phyloP scores from a whole-genome alignment of 2,113 vertebrate genomes.

The Mastomys natalensis region DNA sequence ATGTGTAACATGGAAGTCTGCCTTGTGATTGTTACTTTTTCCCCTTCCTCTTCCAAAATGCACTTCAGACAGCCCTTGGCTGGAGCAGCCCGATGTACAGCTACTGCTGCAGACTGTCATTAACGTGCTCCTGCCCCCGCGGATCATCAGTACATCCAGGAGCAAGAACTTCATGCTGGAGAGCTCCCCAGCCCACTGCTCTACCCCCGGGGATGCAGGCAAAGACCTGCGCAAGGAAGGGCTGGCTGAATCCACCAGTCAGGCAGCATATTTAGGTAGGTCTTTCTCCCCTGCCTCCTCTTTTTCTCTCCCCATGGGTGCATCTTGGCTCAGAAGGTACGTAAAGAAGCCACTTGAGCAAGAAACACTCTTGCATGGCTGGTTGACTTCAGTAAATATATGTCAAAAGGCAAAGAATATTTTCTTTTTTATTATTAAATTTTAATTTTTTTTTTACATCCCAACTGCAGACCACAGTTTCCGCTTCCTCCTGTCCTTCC shows the following conservation, averaged over 20 bases:
- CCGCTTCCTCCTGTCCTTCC: background rate
- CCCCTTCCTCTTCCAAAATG: conserved; percentile 60
- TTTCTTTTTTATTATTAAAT: background rate
- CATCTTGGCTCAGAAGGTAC: conserved; percentile 10
- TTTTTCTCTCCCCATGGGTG: background rate
- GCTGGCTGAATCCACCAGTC: conserved; percentile 97
- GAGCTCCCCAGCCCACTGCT: conserved; percentile 97
- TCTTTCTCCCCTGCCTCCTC: background rate
- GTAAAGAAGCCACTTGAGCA: conserved; percentile 87
- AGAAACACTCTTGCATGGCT: conserved; percentile 12
- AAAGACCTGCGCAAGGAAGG: conserved; percentile 97
- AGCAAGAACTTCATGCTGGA: conserved; percentile 99
- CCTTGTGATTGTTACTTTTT: conserved; percentile 77
- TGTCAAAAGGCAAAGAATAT: background rate
- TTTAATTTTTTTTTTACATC: background rate
- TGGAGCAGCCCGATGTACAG: conserved; percentile 97
- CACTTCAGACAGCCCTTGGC: conserved; percentile 94
- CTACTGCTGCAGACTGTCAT: conserved; percentile 97
- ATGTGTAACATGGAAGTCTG: conserved; percentile 49
- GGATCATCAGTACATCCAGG: conserved; percentile 98
- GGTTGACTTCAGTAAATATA: background rate
- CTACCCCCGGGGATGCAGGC: conserved; percentile 95
- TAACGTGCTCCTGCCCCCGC: conserved; percentile 97
- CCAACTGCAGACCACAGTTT: background rate
- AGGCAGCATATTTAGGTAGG: conserved; percentile 97